Evolutionary conservation across 2,113 vertebrate genomes (phyloP), one percentile per base, ranked within the genome.

Genomic region (Perca schrenkii): DNA sequence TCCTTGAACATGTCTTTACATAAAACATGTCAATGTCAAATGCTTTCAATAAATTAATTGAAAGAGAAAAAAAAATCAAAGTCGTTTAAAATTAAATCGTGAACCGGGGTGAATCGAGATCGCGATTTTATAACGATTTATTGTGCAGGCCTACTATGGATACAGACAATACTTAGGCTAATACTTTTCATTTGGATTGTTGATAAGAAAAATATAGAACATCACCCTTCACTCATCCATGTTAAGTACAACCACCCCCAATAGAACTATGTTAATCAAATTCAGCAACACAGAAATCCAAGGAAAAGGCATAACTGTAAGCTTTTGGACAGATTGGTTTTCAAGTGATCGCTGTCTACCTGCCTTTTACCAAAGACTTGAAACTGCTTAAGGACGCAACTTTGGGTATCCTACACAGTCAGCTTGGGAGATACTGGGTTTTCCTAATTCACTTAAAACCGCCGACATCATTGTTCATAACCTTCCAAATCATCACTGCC

Each of bases 401-500:
- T 21, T 47, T 40, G 3, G 17, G 19, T 11, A 43, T 11, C 62
- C 16, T 25, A 4, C 49, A n/a, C n/a, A 28, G 8, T 70, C 34
- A 43, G 8, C 25, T 5, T 22, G 17, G 43, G 12, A 36, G 34
- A 77, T 12, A 69, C 17, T 73, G 56, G 25, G 75, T 80, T 64
- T 72, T 78, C 36, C 40, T 10, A 6, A 47, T 56, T 53, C 17
- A 64, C 22, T 25, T 34, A 66, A 70, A 70, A 50, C 8, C 36
- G 61, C 46, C 25, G 40, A 21, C 50, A 54, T 22, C 16, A 21
- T n/a, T 56, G n/a, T 54, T 62, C 47, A 31, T 25, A 57, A 52
- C 40, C 71, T 36, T 47, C 31, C 17, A 63, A 67, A 34, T 50
- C n/a, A 15, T 34, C 12, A 54, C 46, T n/a, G 15, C 15, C 49